Base-by-base conservation (phyloP, 2,113 vertebrate genomes). In the Orientallactaga bullata region DNA sequence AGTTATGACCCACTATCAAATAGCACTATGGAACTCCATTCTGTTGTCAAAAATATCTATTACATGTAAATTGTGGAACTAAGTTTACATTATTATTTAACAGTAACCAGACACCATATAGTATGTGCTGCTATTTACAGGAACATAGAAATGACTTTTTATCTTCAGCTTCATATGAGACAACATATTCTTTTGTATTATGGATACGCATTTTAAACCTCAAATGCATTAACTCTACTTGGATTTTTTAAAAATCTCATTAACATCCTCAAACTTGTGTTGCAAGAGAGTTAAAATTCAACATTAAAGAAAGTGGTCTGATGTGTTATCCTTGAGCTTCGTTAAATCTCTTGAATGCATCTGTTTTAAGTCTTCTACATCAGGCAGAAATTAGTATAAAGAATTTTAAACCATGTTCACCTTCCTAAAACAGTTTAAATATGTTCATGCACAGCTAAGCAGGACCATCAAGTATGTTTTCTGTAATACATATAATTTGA, bases 281-380 rank as follows among this genome's bases (percentile, higher is more conserved):
- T 89, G 2, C 78, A 71, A 82, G 23, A 90, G 78, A 89, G 72
- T 81, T 94, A 91, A 93, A 94, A 74, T 83, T 89, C 18, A 93
- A 30, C 88, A 95, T 90, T 95, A 90, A 93, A 90, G 87, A 95
- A 96, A 94, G 71, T 82, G 42, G 42, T 94, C 37, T 88, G 17
- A 78, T 82, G 3, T 87, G 97, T 97, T 83, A 96, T 92, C 76
- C 66, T 92, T 85, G 72, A 96, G 96, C 60, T 95, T 97, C 87
- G 96, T 93, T 94, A 95, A 97, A 94, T 96, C 68, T 97, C 39
- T 83, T 92, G 94, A 96, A 94, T 95, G 66, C 73, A 90, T 96
- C 88, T 95, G 91, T 96, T 95, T 30, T 78, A 96, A 88, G 94
- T 93, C 90, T 39, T 87, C 42, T 95, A 94, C 68, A 91, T 93